Base-by-base conservation (phyloP, 2,888 invertebrate genomes). In the Atethmia centrago region DNA sequence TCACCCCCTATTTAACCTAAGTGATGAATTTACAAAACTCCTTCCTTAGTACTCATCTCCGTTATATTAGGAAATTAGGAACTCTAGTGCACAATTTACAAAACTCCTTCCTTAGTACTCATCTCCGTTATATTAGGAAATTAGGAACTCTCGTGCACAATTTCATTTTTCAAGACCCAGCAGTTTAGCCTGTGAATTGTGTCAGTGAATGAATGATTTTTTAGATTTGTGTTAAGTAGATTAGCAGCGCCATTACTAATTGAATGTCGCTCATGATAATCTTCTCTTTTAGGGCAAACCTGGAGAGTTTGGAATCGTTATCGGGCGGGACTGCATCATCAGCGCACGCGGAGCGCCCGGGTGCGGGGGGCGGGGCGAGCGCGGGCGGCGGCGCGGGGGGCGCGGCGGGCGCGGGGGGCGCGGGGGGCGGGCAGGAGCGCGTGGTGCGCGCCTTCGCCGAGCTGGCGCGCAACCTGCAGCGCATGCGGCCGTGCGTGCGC, bases 401-500 rank as follows among this genome's bases (percentile, higher is more conserved):
- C 8, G 47, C 36, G 10, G 25, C 14, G 1, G 19, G 45, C 5
- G 49, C 10, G 81, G 77, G 79, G 97, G 94, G 76, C 94, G 96
- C 88, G 96, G 97, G 58, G 93, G 93, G 96, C 63, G 98, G 98
- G 0, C 98, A 98, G 93, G 98, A 98, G 93, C 98, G 98, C 89
- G 98, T 98, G 79, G 98, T 98, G 76, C 97, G 98, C 79, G 98
- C 98, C 28, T 98, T 98, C 94, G 97, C 98, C 0, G 98, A 98
- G 94, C 97, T 98, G 63, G 98, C 98, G 97, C 98, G 98, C 90
- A 98, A 98, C 94, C 97, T 98, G 97, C 97, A 98, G 86, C 97
- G 98, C 90, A 98, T 98, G 98, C 98, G 98, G 92, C 98, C 98
- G 65, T 98, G 98, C 90, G 98, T 98, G 87, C 97, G 98, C 74